Evolutionary conservation across 2,113 vertebrate species (phyloP), one percentile per base, ranked within the genome.

Genomic region (Sceloporus tristichus): DNA sequence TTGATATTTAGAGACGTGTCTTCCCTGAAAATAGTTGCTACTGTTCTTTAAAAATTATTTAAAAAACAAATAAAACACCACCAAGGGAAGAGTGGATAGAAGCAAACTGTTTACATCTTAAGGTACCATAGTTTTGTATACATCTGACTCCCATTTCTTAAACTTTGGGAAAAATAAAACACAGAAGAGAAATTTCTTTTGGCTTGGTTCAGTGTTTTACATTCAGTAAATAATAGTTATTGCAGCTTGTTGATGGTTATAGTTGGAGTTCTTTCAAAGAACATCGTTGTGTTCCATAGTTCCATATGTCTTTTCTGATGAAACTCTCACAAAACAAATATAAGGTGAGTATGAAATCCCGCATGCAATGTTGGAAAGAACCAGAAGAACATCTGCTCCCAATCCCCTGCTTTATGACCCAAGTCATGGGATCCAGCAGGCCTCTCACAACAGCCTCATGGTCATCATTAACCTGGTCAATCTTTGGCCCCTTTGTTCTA

Each of bases 1-100:
- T 56, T 29, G 87, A 81, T 53, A 21, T 76, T 76, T 68, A 76
- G 29, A 88, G 21, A 40, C 40, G 75, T 88, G 77, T 78, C 34
- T 42, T 70, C 70, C 83, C n/a, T 29, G 48, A n/a, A 21, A 59
- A 54, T 88, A 84, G 83, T 14, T 84, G 73, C 74, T 88, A 88
- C 87, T 88, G 80, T 83, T n/a, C 42, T 38, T 88, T 34, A 34
- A 34, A 76, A 27, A 25, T 82, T 82, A 62, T n/a, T 38, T 5
- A 83, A 84, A 54, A 56, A 53, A 4, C 5, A 48, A 48, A 48
- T 6, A 48, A 48, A 48, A 48, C 3, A 48, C 42, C 48, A 48
- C 0, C 27, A 56, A 19, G 25, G 11, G 5, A 9, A 3, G 65
- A 13, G 38, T 5, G 77, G 66, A 21, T 53, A 40, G 74, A 56